Evolutionary conservation across 30 jellyfish, hydroid and myxozoan genomes (phyloP).

Genomic region (Turritopsis dohrnii): DNA sequence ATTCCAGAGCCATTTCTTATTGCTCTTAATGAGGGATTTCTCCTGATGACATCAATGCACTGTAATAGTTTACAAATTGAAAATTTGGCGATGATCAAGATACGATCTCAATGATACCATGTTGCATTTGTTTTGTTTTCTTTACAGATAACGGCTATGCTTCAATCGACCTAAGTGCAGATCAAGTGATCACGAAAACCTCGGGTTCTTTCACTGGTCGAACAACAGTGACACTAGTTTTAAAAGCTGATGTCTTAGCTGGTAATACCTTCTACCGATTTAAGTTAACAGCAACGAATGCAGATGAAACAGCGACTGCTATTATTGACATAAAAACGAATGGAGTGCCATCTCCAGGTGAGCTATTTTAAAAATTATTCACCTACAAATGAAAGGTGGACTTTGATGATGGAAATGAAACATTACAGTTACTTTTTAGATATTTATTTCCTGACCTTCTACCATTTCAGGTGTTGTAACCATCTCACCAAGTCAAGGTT

Average conservation of each 20-base stretch:
- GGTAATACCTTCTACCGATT: conserved; percentile 10
- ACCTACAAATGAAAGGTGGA: too few species aligned
- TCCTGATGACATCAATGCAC: too few species aligned
- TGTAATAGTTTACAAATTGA: too few species aligned
- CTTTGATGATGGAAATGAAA: too few species aligned
- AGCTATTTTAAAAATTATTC: background rate
- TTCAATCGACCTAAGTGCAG: background rate
- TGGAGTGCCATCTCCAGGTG: conserved; percentile 13
- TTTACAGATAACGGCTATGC: background rate
- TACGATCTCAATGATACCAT: background rate
- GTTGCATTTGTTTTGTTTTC: too few species aligned
- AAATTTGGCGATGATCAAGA: too few species aligned
- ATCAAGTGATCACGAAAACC: background rate
- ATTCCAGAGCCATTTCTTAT: too few species aligned
- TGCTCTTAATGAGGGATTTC: too few species aligned
- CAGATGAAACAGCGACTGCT: background rate
- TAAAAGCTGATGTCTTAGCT: conserved; percentile 2
- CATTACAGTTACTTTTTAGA: background rate
- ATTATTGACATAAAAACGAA: background rate
- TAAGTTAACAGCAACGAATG: background rate
- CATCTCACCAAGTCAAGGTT: background rate
- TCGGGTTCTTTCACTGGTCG: background rate
- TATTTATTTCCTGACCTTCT: background rate
- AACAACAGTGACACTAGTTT: background rate
- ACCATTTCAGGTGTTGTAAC: background rate